phyloP scores from a whole-genome alignment of 2,797 vertebrate species.

The Crocodylus rhombifer region DNA sequence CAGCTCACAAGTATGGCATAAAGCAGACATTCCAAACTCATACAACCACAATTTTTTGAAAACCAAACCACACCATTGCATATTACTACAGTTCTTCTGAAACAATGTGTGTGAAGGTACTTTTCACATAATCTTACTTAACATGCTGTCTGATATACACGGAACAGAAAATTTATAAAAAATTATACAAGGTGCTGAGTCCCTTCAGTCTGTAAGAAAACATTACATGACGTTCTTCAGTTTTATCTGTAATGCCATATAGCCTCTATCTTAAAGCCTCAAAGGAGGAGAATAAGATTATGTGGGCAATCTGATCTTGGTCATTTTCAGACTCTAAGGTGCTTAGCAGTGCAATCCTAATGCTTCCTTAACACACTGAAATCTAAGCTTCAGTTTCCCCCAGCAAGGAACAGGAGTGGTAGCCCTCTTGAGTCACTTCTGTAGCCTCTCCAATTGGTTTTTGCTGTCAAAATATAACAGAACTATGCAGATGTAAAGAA shows the following conservation, averaged over 20 bases:
- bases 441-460: no score
- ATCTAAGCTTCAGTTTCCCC: no score
- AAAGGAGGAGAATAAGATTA: neutral
- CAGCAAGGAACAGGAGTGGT: no score
- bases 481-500: no score
- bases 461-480: no score
- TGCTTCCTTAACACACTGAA: neutral
- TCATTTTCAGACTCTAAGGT: neutral
- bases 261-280: neutral
- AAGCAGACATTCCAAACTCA: neutral
- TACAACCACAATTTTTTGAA: neutral
- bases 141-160: neutral
- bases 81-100: neutral
- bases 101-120: neutral
- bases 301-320: neutral
- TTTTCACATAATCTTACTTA: neutral
- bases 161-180: neutral
- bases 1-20: neutral
- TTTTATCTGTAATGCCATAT: neutral
- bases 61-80: neutral
- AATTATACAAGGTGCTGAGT: no score
- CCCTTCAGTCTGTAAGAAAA: neutral
- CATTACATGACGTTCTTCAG: neutral
- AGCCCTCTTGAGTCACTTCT: no score
- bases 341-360: neutral